Evolutionary conservation across 2,888 invertebrate genomes (phyloP).

Genomic region (Brenthis hecate): DNA sequence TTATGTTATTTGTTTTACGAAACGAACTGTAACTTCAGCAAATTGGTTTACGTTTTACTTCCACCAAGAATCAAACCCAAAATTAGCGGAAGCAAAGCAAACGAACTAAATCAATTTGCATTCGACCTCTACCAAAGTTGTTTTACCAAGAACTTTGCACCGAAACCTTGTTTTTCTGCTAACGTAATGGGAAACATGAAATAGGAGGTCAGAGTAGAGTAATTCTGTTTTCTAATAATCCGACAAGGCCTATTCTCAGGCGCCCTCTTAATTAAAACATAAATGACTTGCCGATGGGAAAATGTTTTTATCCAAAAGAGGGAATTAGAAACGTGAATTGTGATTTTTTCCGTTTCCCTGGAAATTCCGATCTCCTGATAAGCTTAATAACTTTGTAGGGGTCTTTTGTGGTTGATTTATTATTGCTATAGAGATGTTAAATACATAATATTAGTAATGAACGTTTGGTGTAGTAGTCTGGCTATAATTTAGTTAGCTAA

Average conservation of each 20-base stretch:
- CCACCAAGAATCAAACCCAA: slow-evolving; percentile 30
- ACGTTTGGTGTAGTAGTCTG: too few relatives aligned
- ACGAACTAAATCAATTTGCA: slow-evolving; percentile 36
- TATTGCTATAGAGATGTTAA: neutral
- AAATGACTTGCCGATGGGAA: slow-evolving; percentile 62
- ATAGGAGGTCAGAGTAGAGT: slow-evolving; percentile 45
- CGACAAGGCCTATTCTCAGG: slow-evolving; percentile 53
- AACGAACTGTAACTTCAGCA: slow-evolving; percentile 21
- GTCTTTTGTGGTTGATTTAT: slow-evolving; percentile 4
- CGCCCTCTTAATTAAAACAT: slow-evolving; percentile 68
- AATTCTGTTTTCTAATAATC: slow-evolving; percentile 64
- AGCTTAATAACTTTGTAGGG: slow-evolving; percentile 15
- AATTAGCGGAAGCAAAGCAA: slow-evolving; percentile 30
- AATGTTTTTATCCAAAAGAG: slow-evolving; percentile 47
- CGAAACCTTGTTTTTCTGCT: slow-evolving; percentile 29
- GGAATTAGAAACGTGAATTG: slow-evolving; percentile 53
- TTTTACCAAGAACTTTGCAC: slow-evolving; percentile 25
- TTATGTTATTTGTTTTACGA: slow-evolving; percentile 19
- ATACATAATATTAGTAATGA: neutral
- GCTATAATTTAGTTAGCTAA: too few relatives aligned
- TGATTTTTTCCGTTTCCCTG: slow-evolving; percentile 38
- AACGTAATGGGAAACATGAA: slow-evolving; percentile 47
- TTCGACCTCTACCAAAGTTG: slow-evolving; percentile 27
- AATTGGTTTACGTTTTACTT: slow-evolving; percentile 29
- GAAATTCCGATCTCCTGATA: slow-evolving; percentile 18